phyloP scores from a whole-genome alignment of 2,797 vertebrate species.

The Falco rusticolus region DNA sequence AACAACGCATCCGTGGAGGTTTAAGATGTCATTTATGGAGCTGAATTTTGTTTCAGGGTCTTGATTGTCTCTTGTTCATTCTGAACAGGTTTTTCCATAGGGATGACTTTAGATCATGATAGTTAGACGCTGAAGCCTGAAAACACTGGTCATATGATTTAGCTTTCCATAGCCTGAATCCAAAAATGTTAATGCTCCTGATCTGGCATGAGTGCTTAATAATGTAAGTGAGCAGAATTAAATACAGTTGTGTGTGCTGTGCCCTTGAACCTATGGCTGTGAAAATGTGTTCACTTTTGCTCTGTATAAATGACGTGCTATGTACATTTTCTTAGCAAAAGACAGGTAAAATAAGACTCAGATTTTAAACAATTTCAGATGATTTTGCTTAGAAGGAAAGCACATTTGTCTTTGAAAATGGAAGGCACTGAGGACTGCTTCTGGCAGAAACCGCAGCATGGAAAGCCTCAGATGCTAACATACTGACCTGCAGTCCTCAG shows the following conservation, averaged over 20 bases:
- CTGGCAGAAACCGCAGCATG: neutral
- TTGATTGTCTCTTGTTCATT: neutral
- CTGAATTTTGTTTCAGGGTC: neutral
- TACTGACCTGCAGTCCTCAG: neutral
- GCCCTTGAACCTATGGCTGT: conserved; percentile 50
- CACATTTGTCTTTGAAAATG: neutral
- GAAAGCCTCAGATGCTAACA: neutral
- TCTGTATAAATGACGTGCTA: conserved; percentile 32
- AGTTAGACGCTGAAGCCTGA: neutral
- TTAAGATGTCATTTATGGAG: neutral
- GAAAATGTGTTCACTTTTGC: conserved; percentile 34
- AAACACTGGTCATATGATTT: neutral
- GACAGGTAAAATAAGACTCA: neutral
- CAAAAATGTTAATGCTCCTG: conserved; percentile 53
- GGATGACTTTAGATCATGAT: neutral
- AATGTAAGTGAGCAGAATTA: conserved; percentile 63
- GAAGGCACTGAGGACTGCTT: neutral
- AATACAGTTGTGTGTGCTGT: conserved; percentile 63
- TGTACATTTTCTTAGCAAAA: neutral
- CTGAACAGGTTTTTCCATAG: neutral
- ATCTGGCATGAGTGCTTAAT: conserved; percentile 54
- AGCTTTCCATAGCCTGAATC: conserved; percentile 1
- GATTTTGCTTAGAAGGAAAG: conserved; percentile 17
- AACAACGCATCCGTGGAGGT: neutral
- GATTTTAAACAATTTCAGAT: conserved; percentile 47